These are phyloP conservation scores for Chlamydotis undulata DNA, from an alignment of 2,113 vertebrate species.

Conservation along the genomic window DNA sequence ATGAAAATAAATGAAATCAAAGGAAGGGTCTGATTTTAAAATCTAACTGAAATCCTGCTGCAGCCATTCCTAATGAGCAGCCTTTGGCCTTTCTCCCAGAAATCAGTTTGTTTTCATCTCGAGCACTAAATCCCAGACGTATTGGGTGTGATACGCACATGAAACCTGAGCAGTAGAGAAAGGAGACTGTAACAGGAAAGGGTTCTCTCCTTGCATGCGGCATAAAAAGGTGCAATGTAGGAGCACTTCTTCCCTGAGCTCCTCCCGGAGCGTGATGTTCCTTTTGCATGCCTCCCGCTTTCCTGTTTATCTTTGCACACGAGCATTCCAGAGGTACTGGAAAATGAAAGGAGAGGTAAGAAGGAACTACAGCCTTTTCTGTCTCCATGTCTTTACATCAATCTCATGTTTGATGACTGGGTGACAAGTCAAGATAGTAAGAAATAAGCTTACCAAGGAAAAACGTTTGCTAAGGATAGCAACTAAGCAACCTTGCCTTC, in stretches of 20 bases:
- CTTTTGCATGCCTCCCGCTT: background rate
- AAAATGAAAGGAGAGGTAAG: background rate
- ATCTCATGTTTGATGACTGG: background rate
- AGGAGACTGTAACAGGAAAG: background rate
- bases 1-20: background rate
- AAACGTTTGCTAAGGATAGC: background rate
- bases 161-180: background rate
- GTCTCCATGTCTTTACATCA: background rate
- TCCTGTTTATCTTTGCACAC: background rate
- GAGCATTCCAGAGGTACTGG: background rate
- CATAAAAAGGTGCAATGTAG: background rate
- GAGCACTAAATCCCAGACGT: background rate
- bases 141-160: background rate
- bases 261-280: background rate
- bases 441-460: background rate
- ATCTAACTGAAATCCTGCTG: background rate
- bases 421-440: background rate
- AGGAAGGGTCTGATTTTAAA: background rate
- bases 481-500: background rate
- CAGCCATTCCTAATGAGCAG: background rate
- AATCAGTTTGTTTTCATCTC: background rate
- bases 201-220: background rate
- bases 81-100: background rate
- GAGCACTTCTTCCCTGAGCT: background rate
- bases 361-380: background rate